These are phyloP conservation scores for Conistra vaccinii DNA, from an alignment of 2,888 invertebrate species.

Conservation along the genomic window DNA sequence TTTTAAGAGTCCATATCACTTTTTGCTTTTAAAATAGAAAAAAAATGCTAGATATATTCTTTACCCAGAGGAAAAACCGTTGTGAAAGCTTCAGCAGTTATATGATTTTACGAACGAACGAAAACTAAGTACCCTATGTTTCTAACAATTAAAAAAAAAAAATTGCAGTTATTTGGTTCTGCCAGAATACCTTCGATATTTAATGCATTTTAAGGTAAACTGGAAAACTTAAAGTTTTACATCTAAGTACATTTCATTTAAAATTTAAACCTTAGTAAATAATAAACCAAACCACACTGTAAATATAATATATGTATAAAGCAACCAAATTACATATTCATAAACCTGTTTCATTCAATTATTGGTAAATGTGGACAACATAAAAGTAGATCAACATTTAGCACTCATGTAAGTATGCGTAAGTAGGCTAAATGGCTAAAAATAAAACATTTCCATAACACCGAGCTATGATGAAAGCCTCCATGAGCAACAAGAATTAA, in stretches of 20 bases:
- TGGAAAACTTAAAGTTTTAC: background rate
- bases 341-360: constrained; percentile 6
- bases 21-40: no score
- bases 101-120: no score
- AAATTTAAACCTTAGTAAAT: background rate
- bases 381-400: constrained; percentile 10
- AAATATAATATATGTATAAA: no score
- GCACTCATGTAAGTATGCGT: constrained; percentile 3
- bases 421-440: constrained; percentile 39
- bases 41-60: no score
- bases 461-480: constrained; percentile 62
- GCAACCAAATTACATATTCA: background rate
- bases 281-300: background rate
- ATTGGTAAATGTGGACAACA: no score
- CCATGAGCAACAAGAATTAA: constrained; percentile 60
- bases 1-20: no score
- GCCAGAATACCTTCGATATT: no score
- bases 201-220: background rate
- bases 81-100: no score
- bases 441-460: constrained; percentile 64
- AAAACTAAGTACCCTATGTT: no score
- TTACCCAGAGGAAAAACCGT: no score
- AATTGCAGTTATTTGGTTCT: no score
- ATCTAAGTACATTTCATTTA: background rate
- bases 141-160: no score